A percentile compares a stretch with the other conserved stretches of the same genome.
Conservation (phyloP, 2,113 vertebrate genomes). For the Bujurquina vittata region DNA sequence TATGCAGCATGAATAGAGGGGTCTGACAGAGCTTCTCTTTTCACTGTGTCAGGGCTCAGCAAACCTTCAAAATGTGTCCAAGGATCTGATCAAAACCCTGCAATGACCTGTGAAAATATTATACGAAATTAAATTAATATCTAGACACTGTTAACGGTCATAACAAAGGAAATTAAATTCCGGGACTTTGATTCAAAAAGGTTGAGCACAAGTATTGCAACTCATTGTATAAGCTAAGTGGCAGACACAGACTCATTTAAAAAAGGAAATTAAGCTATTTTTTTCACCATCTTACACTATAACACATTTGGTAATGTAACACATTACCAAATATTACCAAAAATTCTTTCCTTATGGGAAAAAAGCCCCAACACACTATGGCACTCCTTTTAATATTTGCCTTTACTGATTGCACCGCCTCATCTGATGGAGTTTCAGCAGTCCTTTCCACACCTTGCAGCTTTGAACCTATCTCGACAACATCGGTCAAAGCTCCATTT, state of each 20-base stretch:
- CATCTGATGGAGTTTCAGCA: not conserved
- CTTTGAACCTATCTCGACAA: not conserved
- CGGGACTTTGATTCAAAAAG: not conserved
- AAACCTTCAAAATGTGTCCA: slow-evolving; percentile 35
- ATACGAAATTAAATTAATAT: slow-evolving; percentile 21
- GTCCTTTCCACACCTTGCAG: not conserved
- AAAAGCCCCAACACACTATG: not conserved
- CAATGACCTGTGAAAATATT: slow-evolving; percentile 12
- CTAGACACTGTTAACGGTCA: not conserved
- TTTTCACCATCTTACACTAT: slow-evolving; percentile 12
- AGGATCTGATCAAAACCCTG: not conserved
- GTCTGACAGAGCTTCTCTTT: slow-evolving; percentile 26
- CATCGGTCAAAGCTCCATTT: not conserved
- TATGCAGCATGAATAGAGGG: slow-evolving; percentile 47
- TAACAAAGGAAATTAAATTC: not conserved
- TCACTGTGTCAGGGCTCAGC: slow-evolving; percentile 24
- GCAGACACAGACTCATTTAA: slow-evolving; percentile 2
- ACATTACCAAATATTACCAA: not conserved
- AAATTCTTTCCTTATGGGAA: not conserved
- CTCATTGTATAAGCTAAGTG: not conserved
- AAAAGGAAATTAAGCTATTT: slow-evolving; percentile 16
- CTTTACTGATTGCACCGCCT: not conserved
- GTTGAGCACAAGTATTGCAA: not conserved
- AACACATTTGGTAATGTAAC: too few relatives aligned
- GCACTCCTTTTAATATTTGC: not conserved